These are phyloP conservation scores for Stenolophus ochropezus DNA, from an alignment of 2,888 invertebrate genomes.

Conservation along the genomic window DNA sequence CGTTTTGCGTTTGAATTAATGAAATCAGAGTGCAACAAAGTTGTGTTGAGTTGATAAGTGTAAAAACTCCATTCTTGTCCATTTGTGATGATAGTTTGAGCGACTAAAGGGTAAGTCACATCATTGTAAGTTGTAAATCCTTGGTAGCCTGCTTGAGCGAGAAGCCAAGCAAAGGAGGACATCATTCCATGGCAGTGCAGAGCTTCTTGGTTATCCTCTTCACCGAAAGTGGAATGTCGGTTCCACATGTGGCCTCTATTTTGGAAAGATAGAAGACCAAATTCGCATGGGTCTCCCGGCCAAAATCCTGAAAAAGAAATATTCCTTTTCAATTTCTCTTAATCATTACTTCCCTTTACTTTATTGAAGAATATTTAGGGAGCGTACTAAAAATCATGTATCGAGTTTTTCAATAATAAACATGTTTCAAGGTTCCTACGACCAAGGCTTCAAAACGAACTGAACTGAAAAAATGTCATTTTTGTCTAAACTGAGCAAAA, in stretches of 20 bases:
- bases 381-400: no score
- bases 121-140: slow-evolving; percentile 95
- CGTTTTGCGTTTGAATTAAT: slow-evolving; percentile 80
- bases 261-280: slow-evolving; percentile 86
- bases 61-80: slow-evolving; percentile 91
- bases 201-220: slow-evolving; percentile 78
- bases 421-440: no score
- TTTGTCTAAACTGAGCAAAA: no score
- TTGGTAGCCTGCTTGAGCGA: slow-evolving; percentile 86
- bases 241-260: slow-evolving; percentile 77
- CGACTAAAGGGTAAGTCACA: slow-evolving; percentile 91
- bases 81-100: slow-evolving; percentile 92
- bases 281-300: slow-evolving; percentile 87
- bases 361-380: no score
- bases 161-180: slow-evolving; percentile 87
- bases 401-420: no score
- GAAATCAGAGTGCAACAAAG: slow-evolving; percentile 79
- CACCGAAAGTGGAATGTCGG: slow-evolving; percentile 74
- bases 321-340: no score
- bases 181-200: slow-evolving; percentile 85
- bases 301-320: slow-evolving; percentile 80
- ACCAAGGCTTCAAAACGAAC: no score
- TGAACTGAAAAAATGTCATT: no score
- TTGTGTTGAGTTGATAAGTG: slow-evolving; percentile 94
- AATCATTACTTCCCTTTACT: no score